Conservation (phyloP, 2,113 vertebrate genomes). For the Crocuta crocuta region DNA sequence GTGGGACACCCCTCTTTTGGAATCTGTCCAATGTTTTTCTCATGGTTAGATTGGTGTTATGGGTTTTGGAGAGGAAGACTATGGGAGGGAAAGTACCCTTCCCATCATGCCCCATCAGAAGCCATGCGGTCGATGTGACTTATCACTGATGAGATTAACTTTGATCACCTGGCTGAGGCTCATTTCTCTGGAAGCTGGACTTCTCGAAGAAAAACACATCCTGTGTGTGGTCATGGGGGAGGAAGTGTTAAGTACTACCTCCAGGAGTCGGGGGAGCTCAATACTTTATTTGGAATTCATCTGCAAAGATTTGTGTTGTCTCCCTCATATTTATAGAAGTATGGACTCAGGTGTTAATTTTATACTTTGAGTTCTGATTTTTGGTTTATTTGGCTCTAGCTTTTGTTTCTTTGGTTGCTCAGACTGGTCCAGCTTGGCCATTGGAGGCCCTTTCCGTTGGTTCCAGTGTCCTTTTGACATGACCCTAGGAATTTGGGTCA, state of each 20-base stretch:
- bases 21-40: background rate
- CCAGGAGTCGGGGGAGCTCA: background rate
- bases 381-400: too few species aligned
- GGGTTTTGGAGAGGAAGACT: background rate
- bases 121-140: fast-evolving
- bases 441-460: background rate
- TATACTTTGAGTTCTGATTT: background rate
- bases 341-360: background rate
- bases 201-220: background rate
- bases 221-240: too few species aligned
- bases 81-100: too few species aligned
- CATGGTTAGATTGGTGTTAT: background rate
- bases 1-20: background rate
- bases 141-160: background rate
- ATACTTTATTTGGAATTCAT: conserved; percentile 21
- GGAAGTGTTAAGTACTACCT: background rate
- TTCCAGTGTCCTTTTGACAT: background rate
- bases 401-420: background rate
- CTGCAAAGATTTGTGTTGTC: background rate
- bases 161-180: background rate
- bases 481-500: background rate
- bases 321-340: background rate
- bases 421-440: background rate
- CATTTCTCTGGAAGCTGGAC: background rate
- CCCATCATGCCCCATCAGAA: background rate